Conservation (phyloP, 2,113 vertebrate genomes). For the Tor tambroides region DNA sequence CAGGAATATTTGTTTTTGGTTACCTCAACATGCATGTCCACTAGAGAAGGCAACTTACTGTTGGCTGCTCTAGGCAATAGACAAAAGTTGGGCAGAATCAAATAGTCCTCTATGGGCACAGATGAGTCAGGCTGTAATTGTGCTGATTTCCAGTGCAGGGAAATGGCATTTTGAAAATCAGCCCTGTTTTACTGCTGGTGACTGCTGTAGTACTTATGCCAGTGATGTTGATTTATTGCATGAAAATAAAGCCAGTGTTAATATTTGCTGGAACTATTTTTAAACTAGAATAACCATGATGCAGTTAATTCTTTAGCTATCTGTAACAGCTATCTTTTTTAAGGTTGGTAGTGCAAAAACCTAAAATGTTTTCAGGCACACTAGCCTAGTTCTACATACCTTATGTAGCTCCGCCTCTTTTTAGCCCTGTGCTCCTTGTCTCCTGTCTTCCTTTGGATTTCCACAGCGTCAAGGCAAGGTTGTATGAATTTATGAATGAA, state of each 20-base stretch:
- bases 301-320: background rate
- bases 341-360: background rate
- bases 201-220: background rate
- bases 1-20: slow-evolving; percentile 26
- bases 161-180: background rate
- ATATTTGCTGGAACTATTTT: background rate
- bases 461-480: no score
- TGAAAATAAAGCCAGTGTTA: background rate
- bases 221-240: background rate
- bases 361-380: background rate
- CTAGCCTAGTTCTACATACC: background rate
- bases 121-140: background rate
- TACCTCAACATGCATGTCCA: slow-evolving; percentile 9
- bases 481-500: no score
- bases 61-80: background rate
- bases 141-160: background rate
- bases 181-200: background rate
- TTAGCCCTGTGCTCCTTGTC: no score
- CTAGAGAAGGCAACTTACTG: background rate
- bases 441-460: no score
- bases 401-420: no score
- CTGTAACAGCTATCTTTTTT: background rate
- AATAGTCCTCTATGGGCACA: background rate
- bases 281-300: background rate
- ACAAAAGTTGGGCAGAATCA: background rate